These are phyloP conservation scores for Corticium candelabrum DNA, from an alignment of 37 sponge, comb jelly and placozoan species.

Conservation along the genomic window DNA sequence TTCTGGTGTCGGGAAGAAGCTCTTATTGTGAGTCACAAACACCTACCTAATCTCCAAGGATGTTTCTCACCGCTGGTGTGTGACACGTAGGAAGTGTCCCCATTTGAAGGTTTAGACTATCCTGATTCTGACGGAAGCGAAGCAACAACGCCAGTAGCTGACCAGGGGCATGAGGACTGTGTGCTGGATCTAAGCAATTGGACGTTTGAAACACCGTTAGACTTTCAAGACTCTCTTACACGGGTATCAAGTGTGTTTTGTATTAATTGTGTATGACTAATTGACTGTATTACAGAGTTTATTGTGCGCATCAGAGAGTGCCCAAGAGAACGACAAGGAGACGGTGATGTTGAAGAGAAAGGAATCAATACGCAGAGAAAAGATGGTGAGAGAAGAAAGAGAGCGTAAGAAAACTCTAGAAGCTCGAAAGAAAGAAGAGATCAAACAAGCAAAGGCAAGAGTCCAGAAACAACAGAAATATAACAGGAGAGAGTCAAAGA, in stretches of 20 bases:
- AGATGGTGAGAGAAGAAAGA: not conserved
- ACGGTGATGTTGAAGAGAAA: not conserved
- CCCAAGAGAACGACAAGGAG: too few relatives aligned
- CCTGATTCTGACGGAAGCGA: not conserved
- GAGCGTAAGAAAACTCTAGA: not conserved
- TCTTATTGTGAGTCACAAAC: conserved; percentile 29
- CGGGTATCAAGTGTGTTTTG: too few relatives aligned
- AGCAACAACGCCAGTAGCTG: not conserved
- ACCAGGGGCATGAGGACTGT: not conserved
- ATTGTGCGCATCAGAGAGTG: not conserved
- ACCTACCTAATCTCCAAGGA: not conserved
- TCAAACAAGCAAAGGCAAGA: not conserved
- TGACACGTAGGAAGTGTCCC: not conserved
- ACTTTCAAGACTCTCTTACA: not conserved
- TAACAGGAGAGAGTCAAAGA: not conserved
- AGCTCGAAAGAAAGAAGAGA: not conserved
- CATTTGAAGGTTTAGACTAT: not conserved
- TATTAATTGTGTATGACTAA: too few relatives aligned
- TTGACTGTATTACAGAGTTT: too few relatives aligned
- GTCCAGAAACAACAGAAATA: not conserved
- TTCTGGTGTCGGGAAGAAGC: conserved; percentile 62
- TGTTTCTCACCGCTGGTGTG: not conserved
- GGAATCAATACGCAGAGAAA: not conserved
- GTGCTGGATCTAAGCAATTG: not conserved
- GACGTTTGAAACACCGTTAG: not conserved